Base-by-base conservation (phyloP, 2,888 invertebrate genomes). In the Xylophagus ater region DNA sequence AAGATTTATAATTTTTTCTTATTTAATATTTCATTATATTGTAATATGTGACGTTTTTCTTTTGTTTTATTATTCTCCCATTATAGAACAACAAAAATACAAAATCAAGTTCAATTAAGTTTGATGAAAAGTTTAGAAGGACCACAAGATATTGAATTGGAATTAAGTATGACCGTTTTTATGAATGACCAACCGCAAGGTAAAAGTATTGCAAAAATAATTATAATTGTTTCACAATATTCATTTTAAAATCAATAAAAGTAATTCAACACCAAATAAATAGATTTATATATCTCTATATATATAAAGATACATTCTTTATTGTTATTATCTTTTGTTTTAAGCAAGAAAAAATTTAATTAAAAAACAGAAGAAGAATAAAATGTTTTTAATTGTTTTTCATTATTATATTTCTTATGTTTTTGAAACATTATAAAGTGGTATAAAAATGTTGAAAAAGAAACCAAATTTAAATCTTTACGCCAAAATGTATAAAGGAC, bases 131-230 rank as follows among this genome's bases (percentile, higher is more conserved):
- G 81, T 0, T 72, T 94, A 2, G 72, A 76, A 46, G 93, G 93
- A 1, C 92, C 93, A 1, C 93, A 94, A 59, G 90, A 90, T 54
- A 79, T 93, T 48, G 86, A 90, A 52, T 63, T 94, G 21, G 81
- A 88, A 52, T 68, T 94, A 19, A 78, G 77, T 46, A 90, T 93
- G 89, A 82, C 85, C 40, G 70, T 90, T 3, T 84, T 78, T 58
- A 76, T 74, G 42, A 71, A 75, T 33, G 75, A 78, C 4, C 70
- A 73, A 35, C 85, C 83, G 46, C 78, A 79, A 6, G 90, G 89
- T 1, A 81, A 78, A 29, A 88, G 86, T 9, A 74, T 92, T 1
- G 88, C 90, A 1, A 87, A 83, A 58, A 72, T 94, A 34, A 78
- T 81, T 52, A 79, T 94, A 35, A 81, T 78, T 55, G 88, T 93